Evolutionary conservation across 1,140 invertebrate species (phyloP), one percentile per base, ranked within the genome.

Genomic region (Acromyrmex echinatior): DNA sequence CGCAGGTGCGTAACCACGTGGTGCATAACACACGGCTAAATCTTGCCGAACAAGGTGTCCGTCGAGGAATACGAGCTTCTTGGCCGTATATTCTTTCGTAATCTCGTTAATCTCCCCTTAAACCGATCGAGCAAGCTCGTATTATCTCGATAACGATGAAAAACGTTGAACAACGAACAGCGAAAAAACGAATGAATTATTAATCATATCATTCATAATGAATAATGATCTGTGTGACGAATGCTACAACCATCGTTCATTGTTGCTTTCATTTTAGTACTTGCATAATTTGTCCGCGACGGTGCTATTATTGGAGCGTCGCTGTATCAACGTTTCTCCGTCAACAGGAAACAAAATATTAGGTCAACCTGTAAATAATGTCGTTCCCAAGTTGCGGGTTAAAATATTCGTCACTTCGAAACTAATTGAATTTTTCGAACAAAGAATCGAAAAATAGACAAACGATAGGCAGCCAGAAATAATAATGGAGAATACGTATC

Each of bases 1-100:
- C 71, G 91, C 91, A 92, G 91, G 91, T 92, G 91, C 82, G 81
- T 89, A 31, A 87, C 14, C 86, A 76, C 56, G 81, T 74, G 77
- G 49, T 87, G 31, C 28, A 60, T 39, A 53, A 63, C 58, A 53
- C 65, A 76, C 87, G 84, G 78, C 80, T 92, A 92, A 92, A 92
- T 92, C 91, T 90, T 92, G 81, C 63, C 74, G 90, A 63, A 89
- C 90, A 91, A 90, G 86, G 82, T 91, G 88, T 87, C 80, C 63
- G 85, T 81, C 62, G 80, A 70, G 12, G 21, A 16, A 28, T 77
- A 53, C 56, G 45, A 28, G 56, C 70, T 88, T 86, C n/a, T 79
- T 39, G 65, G 60, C 70, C 31, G 66, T 35, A 28, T n/a, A 28
- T 35, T 80, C 45, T 53, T 53, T 51, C 14, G 18, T 84, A 74